A percentile compares a stretch with the other conserved stretches of the same genome.
These are phyloP conservation scores for Pachyuromys duprasi DNA, from an alignment of 2,797 vertebrate species.

Conservation along the genomic window DNA sequence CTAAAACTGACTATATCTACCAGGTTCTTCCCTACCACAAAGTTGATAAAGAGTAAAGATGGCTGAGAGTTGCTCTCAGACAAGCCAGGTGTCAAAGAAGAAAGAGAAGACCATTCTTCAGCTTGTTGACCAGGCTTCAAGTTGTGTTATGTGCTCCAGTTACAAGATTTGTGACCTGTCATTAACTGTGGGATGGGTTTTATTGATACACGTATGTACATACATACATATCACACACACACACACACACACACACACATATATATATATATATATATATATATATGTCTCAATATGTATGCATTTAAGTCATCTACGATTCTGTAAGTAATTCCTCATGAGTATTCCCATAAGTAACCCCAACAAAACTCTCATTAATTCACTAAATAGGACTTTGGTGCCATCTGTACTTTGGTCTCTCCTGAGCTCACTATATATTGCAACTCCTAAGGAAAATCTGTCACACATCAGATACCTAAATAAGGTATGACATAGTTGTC, in stretches of 20 bases:
- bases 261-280: too few species aligned
- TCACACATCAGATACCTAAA: background rate
- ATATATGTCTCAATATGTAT: too few species aligned
- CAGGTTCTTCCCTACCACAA: background rate
- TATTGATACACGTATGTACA: too few species aligned
- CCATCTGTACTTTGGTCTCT: background rate
- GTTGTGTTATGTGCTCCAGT: background rate
- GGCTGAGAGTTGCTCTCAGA: background rate
- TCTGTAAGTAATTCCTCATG: background rate
- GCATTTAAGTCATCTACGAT: background rate
- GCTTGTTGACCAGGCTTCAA: background rate
- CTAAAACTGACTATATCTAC: background rate
- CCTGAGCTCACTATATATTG: background rate
- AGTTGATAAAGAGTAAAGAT: background rate
- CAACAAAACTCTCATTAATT: background rate
- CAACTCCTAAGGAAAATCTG: background rate
- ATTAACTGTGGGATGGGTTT: fast-evolving
- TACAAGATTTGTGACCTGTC: background rate
- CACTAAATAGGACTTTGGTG: background rate
- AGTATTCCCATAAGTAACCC: background rate
- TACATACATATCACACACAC: too few species aligned
- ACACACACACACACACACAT: too few species aligned
- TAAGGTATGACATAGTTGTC: too few species aligned
- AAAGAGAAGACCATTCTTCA: background rate
- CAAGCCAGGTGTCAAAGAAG: background rate